These are phyloP conservation scores for Spodoptera littoralis DNA, from an alignment of 2,888 invertebrate genomes.

Conservation along the genomic window DNA sequence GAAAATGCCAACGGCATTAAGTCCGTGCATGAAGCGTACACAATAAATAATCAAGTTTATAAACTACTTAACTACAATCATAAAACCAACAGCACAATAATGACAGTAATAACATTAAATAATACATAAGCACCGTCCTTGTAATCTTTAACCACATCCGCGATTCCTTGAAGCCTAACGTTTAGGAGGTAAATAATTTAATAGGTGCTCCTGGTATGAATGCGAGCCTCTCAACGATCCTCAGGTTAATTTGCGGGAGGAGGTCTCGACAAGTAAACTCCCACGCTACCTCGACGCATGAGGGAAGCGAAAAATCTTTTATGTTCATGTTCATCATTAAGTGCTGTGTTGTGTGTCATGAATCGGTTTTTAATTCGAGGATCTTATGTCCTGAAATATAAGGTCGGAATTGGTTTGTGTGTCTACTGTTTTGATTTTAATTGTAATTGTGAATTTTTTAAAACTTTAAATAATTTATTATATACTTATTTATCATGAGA, in stretches of 20 bases:
- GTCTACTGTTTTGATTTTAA: too few relatives aligned
- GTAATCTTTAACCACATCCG: constrained; percentile 4
- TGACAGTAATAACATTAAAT: background rate
- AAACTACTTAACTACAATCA: background rate
- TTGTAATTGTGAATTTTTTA: too few relatives aligned
- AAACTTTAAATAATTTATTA: too few relatives aligned
- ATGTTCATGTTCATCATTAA: background rate
- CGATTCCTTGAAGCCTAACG: background rate
- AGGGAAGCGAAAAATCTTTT: background rate
- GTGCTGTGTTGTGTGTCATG: too few relatives aligned
- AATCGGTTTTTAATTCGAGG: too few relatives aligned
- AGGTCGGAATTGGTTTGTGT: too few relatives aligned
- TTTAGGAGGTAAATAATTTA: constrained; percentile 44
- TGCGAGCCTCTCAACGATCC: constrained; percentile 34
- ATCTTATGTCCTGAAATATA: too few relatives aligned
- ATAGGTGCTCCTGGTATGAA: constrained; percentile 38
- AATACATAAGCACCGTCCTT: background rate
- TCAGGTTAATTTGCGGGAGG: constrained; percentile 45
- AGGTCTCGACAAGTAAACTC: constrained; percentile 42
- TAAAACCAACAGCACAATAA: background rate
- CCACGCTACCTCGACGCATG: constrained; percentile 5
- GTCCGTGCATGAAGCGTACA: too few relatives aligned
- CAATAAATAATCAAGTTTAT: too few relatives aligned
- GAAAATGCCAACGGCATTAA: too few relatives aligned
- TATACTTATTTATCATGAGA: too few relatives aligned